Evolutionary conservation across 2,797 vertebrate genomes (phyloP).

Genomic region (Pangasius mekongensis): DNA sequence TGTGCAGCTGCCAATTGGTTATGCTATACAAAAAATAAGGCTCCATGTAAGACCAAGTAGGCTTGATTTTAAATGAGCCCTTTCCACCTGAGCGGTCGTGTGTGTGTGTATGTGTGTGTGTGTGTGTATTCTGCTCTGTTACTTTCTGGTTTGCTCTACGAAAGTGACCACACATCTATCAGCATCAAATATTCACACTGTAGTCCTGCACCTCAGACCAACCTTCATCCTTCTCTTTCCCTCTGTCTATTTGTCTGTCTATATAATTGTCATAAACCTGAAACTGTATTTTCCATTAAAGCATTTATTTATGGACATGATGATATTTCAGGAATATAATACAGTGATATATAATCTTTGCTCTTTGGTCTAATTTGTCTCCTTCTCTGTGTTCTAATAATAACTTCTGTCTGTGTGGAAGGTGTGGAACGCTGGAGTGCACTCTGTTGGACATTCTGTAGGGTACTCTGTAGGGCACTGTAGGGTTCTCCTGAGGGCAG

Average conservation of each 20-base stretch:
- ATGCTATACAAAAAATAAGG: slow-evolving; percentile 36
- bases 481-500: slow-evolving; percentile 31
- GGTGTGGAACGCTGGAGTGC: not conserved
- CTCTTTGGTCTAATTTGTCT: not conserved
- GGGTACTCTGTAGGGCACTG: slow-evolving; percentile 25
- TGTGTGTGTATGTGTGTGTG: slow-evolving; percentile 46
- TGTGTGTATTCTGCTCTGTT: not conserved
- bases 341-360: not conserved
- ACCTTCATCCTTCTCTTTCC: slow-evolving; percentile 32
- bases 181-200: slow-evolving; percentile 82
- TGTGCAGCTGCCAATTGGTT: slow-evolving; percentile 42
- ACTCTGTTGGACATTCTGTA: slow-evolving; percentile 22
- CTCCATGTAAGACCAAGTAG: slow-evolving; percentile 42
- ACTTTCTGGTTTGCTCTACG: slow-evolving; percentile 79
- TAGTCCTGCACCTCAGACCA: slow-evolving; percentile 65
- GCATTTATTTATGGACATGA: not conserved
- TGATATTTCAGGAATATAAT: not conserved
- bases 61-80: slow-evolving; percentile 40
- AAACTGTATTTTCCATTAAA: not conserved
- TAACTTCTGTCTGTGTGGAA: not conserved
- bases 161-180: slow-evolving; percentile 79
- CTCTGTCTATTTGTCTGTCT: slow-evolving; percentile 23
- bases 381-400: slow-evolving; percentile 4
- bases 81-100: slow-evolving; percentile 45
- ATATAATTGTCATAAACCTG: not conserved